phyloP scores from a whole-genome alignment of 2,888 invertebrate genomes.

The Metallyticus violacea region DNA sequence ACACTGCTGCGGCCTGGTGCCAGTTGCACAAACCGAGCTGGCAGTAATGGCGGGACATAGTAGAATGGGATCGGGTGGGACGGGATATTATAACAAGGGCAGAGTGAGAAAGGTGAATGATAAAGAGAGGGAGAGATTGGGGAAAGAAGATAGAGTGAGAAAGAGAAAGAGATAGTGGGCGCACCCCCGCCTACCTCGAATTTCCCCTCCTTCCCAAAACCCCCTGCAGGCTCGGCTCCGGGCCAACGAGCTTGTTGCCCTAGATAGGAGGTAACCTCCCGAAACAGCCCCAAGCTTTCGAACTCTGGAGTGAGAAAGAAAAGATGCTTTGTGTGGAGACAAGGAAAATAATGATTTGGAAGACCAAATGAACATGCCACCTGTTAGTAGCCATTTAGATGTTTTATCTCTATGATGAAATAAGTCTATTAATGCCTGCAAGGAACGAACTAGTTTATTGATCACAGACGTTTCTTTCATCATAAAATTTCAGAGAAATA shows the following conservation, averaged over 20 bases:
- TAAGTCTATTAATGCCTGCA: background rate
- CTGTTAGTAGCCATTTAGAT: background rate
- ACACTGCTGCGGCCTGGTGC: background rate
- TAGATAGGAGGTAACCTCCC: background rate
- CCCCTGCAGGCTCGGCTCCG: background rate
- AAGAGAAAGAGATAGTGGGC: background rate
- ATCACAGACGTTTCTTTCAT: no score
- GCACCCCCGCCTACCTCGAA: background rate
- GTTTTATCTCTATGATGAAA: background rate
- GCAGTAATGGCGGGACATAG: background rate
- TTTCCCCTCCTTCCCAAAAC: background rate
- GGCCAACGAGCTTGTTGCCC: background rate
- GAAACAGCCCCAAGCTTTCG: background rate
- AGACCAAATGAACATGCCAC: background rate
- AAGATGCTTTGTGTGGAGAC: background rate
- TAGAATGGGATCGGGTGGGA: background rate
- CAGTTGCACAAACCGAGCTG: background rate
- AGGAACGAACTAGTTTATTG: no score
- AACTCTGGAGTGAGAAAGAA: background rate
- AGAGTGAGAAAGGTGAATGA: no score
- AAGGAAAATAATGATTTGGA: background rate
- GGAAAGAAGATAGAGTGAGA: background rate
- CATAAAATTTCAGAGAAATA: no score
- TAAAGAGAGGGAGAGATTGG: background rate
- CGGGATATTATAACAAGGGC: background rate